Conservation (phyloP, 2,888 invertebrate genomes). For the Blera fallax region DNA sequence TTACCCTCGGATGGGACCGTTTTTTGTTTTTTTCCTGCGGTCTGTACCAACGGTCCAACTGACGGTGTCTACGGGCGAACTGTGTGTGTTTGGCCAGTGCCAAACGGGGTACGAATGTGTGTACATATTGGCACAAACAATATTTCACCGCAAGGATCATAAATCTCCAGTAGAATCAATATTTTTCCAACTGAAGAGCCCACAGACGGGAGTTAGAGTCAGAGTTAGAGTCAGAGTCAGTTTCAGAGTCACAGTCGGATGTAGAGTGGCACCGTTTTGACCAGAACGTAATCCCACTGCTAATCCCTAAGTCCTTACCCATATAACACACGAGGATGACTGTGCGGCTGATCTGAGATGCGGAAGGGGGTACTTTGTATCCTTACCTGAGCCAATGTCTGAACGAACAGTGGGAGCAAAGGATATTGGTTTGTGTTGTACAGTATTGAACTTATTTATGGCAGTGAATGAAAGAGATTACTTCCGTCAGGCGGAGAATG, state of each 20-base stretch:
- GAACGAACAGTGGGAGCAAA: not conserved
- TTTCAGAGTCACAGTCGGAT: constrained; percentile 25
- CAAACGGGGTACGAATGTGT: not conserved
- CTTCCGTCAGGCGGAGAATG: constrained; percentile 3
- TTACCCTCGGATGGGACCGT: constrained; percentile 17
- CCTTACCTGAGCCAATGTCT: constrained; percentile 33
- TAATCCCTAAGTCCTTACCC: constrained; percentile 59
- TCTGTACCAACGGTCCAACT: constrained; percentile 28
- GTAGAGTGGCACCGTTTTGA: constrained; percentile 48
- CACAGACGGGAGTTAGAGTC: not conserved
- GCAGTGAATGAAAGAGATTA: constrained; percentile 65
- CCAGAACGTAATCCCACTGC: constrained; percentile 61
- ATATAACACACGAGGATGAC: constrained; percentile 31
- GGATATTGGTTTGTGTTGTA: constrained; percentile 31
- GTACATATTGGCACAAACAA: constrained; percentile 55
- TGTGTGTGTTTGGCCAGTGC: constrained; percentile 29
- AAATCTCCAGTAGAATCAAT: constrained; percentile 69
- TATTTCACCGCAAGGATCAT: constrained; percentile 71
- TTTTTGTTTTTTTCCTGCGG: constrained; percentile 15
- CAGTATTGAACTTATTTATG: constrained; percentile 71
- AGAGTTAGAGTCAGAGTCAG: not conserved
- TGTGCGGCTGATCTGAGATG: constrained; percentile 33
- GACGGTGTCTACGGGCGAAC: constrained; percentile 6
- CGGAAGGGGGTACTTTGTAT: constrained; percentile 8
- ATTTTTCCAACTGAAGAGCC: constrained; percentile 61